Conservation (phyloP, 1,140 invertebrate genomes). For the Lepidurus couesii region DNA sequence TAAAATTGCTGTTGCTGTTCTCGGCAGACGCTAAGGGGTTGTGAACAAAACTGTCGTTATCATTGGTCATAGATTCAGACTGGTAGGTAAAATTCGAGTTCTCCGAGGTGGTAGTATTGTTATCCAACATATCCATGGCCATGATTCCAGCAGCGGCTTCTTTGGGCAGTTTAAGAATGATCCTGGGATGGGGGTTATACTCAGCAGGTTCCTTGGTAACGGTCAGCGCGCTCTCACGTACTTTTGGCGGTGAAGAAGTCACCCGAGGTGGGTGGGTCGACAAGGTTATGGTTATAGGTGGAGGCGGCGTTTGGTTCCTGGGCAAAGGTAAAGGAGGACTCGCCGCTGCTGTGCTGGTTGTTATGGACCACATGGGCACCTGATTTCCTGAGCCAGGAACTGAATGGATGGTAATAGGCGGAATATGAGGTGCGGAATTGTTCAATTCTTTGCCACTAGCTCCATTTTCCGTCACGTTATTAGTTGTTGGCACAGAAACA, state of each 20-base stretch:
- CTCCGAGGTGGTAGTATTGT: slow-evolving; percentile 1
- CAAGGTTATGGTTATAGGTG: slow-evolving; percentile 8
- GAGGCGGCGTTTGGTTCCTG: slow-evolving; percentile 11
- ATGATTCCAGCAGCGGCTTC: background rate
- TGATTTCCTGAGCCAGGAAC: background rate
- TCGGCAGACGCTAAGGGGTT: background rate
- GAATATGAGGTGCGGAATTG: background rate
- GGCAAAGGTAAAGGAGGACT: background rate
- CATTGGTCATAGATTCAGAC: background rate
- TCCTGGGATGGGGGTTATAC: background rate
- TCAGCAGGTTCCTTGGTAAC: background rate
- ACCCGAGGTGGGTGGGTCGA: background rate
- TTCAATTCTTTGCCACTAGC: slow-evolving; percentile 15
- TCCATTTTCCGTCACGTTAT: slow-evolving; percentile 17
- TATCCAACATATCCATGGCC: background rate
- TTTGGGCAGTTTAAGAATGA: background rate
- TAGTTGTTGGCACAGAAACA: slow-evolving; percentile 9
- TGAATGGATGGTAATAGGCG: slow-evolving; percentile 8
- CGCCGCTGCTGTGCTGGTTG: background rate
- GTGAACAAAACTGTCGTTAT: background rate
- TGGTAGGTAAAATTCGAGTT: slow-evolving; percentile 9
- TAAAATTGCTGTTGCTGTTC: slow-evolving; percentile 2
- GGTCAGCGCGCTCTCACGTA: background rate
- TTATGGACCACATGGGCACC: background rate
- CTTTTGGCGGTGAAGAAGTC: slow-evolving; percentile 4